phyloP scores from a whole-genome alignment of 2,888 invertebrate genomes.

The Orthonevra nobilis region DNA sequence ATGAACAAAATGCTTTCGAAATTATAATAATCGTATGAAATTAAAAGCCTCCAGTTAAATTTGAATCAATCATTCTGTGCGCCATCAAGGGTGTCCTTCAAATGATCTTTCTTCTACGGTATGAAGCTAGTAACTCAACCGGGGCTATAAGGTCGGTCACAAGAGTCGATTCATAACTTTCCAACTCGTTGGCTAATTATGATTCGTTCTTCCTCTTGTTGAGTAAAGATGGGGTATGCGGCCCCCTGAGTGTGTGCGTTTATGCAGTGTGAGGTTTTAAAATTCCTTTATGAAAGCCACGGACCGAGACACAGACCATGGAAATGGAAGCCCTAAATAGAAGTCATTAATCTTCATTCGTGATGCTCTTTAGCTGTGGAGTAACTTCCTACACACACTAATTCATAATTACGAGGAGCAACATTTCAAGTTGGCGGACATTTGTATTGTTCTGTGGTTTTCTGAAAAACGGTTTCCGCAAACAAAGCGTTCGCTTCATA shows the following conservation, averaged over 20 bases:
- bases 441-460: conserved; percentile 61
- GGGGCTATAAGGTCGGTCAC: conserved; percentile 35
- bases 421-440: conserved; percentile 69
- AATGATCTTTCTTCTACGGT: conserved; percentile 8
- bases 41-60: conserved; percentile 66
- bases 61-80: conserved; percentile 61
- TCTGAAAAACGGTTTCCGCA: conserved; percentile 50
- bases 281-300: conserved; percentile 65
- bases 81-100: background rate
- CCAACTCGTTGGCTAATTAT: conserved; percentile 70
- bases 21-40: conserved; percentile 70
- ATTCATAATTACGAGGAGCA: conserved; percentile 68
- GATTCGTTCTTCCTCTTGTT: conserved; percentile 33
- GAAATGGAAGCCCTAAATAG: conserved; percentile 64
- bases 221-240: background rate
- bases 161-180: conserved; percentile 68
- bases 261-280: conserved; percentile 60
- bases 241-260: conserved; percentile 4
- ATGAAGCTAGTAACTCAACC: conserved; percentile 2
- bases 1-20: conserved; percentile 69
- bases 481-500: conserved; percentile 27
- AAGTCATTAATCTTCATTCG: conserved; percentile 70
- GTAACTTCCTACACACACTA: conserved; percentile 67
- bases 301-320: conserved; percentile 14
- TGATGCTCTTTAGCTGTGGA: conserved; percentile 65